Percentiles rank a stretch among this genome's conserved stretches.
Conservation (phyloP, 1,140 invertebrate species). For the Oryctes rhinoceros region DNA sequence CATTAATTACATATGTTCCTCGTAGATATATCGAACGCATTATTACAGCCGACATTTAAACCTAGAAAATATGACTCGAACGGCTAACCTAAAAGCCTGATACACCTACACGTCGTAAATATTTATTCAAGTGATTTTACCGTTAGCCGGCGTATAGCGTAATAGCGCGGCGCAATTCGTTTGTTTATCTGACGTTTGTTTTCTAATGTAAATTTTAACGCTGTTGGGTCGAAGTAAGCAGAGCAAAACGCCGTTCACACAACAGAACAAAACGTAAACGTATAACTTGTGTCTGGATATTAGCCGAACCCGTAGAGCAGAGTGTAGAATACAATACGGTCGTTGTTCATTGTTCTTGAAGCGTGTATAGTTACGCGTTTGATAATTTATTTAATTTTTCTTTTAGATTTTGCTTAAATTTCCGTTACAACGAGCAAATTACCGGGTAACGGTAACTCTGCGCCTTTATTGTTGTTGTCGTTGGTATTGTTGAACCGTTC, state of each 20-base stretch:
- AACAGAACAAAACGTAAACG: neutral
- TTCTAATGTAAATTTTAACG: neutral
- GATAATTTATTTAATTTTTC: conserved; percentile 4
- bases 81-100: neutral
- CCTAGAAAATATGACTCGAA: no score
- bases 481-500: neutral
- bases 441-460: neutral
- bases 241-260: conserved; percentile 11
- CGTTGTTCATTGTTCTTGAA: neutral
- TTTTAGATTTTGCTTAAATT: neutral
- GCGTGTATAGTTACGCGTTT: neutral
- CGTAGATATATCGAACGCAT: no score
- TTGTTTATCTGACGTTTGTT: conserved; percentile 18
- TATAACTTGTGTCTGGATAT: neutral
- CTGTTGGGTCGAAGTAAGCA: neutral
- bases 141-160: neutral
- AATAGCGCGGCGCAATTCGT: neutral
- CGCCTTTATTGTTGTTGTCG: neutral
- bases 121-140: conserved; percentile 17
- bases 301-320: neutral
- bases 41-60: no score
- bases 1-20: no score
- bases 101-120: neutral
- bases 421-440: neutral
- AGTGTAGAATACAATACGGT: neutral